Evolutionary conservation across 2,797 vertebrate genomes (phyloP), one percentile per base, ranked within the genome.

Genomic region (Siniperca undulata): DNA sequence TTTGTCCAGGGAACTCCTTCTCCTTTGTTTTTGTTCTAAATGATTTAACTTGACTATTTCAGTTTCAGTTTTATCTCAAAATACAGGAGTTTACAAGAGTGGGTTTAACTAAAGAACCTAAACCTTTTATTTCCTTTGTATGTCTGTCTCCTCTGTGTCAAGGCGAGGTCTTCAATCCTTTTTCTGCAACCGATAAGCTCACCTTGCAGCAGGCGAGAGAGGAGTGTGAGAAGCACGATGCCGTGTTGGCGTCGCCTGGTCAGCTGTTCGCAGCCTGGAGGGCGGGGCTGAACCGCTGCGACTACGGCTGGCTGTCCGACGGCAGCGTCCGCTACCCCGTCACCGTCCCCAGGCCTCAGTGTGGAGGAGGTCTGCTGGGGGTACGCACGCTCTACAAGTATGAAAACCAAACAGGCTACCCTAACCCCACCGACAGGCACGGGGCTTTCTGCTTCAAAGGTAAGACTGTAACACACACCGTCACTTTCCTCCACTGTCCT

Each of bases 291-390:
- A 96, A 98, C 94, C 96, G 97, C 83, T 99, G 98, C 7, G 96
- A 98, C 94, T 97, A 97, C 3, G 96, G 97, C 77, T 99, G 98
- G 98, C 93, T 99, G 80, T 93, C 96, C 0, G 98, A 99, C 0
- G 97, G 97, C 86, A 99, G 98, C 3, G 98, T 95, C 48, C 98
- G 98, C n/a, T 97, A 99, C 91, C 98, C 98, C 8, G 91, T 98
- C 90, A 97, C 97, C 16, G 79, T 97, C 70, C 96, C 98, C 66
- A 91, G 92, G 88, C 93, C 94, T 27, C 97, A 99, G 94, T 99
- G 98, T 62, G 98, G 98, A 24, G 96, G 97, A 60, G 97, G 98
- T 53, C 94, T 95, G 46, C 96, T 99, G 91, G 98, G 98, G 53
- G 97, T 99, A 73, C 96, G 98, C 84, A 99, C 97, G 27, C 96